A percentile compares a stretch with the other conserved stretches of the same genome.
Conservation (phyloP, 1,140 invertebrate species). For the Phocides pigmalion region DNA sequence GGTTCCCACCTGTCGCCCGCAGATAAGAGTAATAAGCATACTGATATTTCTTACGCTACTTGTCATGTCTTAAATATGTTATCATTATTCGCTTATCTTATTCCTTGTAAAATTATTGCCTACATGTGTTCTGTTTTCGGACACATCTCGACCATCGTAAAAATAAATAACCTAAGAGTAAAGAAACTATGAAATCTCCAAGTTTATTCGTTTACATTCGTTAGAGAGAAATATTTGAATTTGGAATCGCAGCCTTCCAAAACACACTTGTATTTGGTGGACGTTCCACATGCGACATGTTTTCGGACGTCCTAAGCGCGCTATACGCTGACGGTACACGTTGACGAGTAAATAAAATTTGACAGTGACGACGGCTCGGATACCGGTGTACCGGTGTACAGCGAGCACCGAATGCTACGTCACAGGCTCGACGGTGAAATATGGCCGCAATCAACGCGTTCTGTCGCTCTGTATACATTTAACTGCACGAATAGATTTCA, state of each 20-base stretch:
- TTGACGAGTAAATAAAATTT: constrained; percentile 33
- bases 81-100: too few relatives aligned
- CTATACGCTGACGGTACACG: constrained; percentile 15
- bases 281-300: constrained; percentile 6
- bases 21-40: too few relatives aligned
- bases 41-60: too few relatives aligned
- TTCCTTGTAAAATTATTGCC: too few relatives aligned
- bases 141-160: too few relatives aligned
- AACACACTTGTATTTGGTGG: constrained; percentile 1
- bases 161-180: too few relatives aligned
- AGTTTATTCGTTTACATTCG: neutral
- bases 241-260: constrained; percentile 4
- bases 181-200: too few relatives aligned
- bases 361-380: constrained; percentile 28
- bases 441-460: constrained; percentile 51
- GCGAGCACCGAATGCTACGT: constrained; percentile 19
- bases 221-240: constrained; percentile 11
- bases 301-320: constrained; percentile 13
- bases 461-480: constrained; percentile 41
- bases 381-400: constrained; percentile 22
- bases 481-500: constrained; percentile 56
- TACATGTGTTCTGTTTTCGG: too few relatives aligned
- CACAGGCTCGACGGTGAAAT: constrained; percentile 45
- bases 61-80: too few relatives aligned
- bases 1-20: too few relatives aligned